phyloP scores from a whole-genome alignment of 1,140 invertebrate genomes.

The Pachyrhynchus sulphureomaculatus region DNA sequence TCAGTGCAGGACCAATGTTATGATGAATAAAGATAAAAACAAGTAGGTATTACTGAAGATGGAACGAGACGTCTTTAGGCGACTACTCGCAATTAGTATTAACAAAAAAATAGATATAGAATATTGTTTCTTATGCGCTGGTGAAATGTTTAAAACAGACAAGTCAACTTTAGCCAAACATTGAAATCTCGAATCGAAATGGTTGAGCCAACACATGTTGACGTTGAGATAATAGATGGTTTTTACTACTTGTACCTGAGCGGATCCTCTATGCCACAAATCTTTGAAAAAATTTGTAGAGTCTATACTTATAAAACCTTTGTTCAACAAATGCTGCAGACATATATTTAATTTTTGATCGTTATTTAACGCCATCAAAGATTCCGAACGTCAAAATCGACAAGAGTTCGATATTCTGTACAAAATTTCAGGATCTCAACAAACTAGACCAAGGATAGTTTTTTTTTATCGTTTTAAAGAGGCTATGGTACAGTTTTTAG shows the following conservation, averaged over 20 bases:
- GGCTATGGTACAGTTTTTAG: constrained; percentile 42
- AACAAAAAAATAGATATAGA: no score
- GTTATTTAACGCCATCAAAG: constrained; percentile 48
- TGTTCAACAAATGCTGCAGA: constrained; percentile 23
- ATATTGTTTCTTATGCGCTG: no score
- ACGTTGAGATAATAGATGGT: constrained; percentile 30
- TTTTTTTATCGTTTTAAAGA: constrained; percentile 48
- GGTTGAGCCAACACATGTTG: constrained; percentile 6
- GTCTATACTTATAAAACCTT: constrained; percentile 26
- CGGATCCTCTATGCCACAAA: no score
- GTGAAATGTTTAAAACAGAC: no score
- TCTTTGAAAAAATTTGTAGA: constrained; percentile 13
- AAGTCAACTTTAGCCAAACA: no score
- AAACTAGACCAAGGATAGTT: constrained; percentile 46
- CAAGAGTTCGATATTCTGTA: constrained; percentile 42
- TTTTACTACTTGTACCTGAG: constrained; percentile 23
- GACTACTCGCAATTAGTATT: no score
- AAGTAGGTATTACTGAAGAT: no score
- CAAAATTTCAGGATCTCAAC: constrained; percentile 40
- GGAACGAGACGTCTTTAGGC: no score
- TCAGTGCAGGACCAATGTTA: no score
- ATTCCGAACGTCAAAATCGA: constrained; percentile 43
- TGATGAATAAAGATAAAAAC: no score
- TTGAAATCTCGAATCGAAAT: background rate
- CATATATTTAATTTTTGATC: constrained; percentile 46